phyloP scores from a whole-genome alignment of 2,113 vertebrate species.

The Daboia siamensis region DNA sequence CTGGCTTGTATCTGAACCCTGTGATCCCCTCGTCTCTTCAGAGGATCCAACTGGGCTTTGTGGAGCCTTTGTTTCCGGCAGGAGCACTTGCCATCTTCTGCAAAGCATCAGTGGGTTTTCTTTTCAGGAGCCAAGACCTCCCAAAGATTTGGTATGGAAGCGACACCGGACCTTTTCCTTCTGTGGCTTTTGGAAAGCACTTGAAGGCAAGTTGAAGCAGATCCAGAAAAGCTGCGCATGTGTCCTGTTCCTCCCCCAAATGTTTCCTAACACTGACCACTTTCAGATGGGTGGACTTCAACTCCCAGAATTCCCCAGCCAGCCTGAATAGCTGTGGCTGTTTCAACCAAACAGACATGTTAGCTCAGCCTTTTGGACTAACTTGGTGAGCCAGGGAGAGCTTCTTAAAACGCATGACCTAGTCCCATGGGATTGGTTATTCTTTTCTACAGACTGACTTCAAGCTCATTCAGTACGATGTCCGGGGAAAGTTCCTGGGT shows the following conservation, averaged over 20 bases:
- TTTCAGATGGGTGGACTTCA: neutral
- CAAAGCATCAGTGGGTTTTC: neutral
- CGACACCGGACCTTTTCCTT: constrained; percentile 9
- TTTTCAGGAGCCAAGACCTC: constrained; percentile 25
- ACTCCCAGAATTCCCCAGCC: neutral
- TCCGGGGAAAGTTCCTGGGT: constrained; percentile 45
- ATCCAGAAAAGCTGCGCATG: rapidly evolving
- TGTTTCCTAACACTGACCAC: neutral
- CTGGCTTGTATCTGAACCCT: neutral
- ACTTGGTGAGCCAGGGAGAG: neutral
- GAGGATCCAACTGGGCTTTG: neutral
- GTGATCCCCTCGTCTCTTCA: neutral
- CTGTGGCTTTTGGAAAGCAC: constrained; percentile 38
- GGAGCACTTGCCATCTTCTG: neutral
- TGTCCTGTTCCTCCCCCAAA: neutral
- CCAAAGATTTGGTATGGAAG: constrained; percentile 33
- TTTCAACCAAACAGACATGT: neutral
- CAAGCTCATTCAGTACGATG: constrained; percentile 44
- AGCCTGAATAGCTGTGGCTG: neutral
- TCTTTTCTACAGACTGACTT: constrained; percentile 38
- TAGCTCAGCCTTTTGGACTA: neutral
- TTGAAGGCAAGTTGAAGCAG: constrained; percentile 35
- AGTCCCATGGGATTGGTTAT: neutral
- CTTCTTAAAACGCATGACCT: neutral
- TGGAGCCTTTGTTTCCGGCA: neutral